Evolutionary conservation across 2,888 invertebrate species (phyloP).

Genomic region (Diaperis boleti): DNA sequence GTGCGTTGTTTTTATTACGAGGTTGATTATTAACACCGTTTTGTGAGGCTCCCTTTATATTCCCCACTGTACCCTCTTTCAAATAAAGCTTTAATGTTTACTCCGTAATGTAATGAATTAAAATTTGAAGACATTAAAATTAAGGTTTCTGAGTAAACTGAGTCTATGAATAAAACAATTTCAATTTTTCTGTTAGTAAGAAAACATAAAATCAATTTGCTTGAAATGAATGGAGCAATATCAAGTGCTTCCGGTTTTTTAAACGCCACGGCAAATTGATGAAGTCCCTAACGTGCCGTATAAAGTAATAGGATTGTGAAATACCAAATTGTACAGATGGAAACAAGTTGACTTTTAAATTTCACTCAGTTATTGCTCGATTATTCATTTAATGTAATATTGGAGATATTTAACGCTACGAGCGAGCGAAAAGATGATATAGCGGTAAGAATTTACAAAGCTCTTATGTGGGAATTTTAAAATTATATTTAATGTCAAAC

Average conservation of each 20-base stretch:
- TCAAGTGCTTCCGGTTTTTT: conserved; percentile 11
- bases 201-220: conserved; percentile 6
- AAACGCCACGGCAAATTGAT: conserved; percentile 38
- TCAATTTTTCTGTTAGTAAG: background rate
- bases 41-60: conserved; percentile 1
- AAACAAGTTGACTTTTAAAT: conserved; percentile 36
- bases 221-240: background rate
- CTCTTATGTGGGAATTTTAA: too few species aligned
- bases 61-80: background rate
- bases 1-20: conserved; percentile 22
- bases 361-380: conserved; percentile 21
- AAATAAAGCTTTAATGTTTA: conserved; percentile 24
- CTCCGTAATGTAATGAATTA: conserved; percentile 24
- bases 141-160: too few species aligned
- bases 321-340: conserved; percentile 35
- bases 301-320: conserved; percentile 37
- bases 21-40: background rate
- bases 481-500: too few species aligned
- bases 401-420: too few species aligned
- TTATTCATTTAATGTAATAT: too few species aligned
- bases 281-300: conserved; percentile 37
- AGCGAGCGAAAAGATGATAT: too few species aligned
- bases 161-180: background rate
- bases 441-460: too few species aligned
- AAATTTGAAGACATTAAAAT: conserved; percentile 35